Base-by-base conservation (phyloP, 2,113 vertebrate genomes). In the Rhinolophus sinicus region DNA sequence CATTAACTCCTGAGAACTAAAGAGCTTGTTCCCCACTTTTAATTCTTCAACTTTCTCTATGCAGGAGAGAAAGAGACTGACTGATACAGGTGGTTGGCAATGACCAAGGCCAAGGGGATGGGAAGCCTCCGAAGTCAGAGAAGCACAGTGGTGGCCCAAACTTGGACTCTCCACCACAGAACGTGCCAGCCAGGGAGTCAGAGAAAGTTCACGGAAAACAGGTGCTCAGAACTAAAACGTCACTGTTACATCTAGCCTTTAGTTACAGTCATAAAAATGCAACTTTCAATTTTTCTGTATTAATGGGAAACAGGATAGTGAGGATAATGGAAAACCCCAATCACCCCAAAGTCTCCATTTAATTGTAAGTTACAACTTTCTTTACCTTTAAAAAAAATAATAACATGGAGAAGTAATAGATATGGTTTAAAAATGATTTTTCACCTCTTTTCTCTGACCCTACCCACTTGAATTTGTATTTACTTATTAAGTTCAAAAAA, bases 181-280 rank as follows among this genome's bases (percentile, higher is more conserved):
- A 97, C 75, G 65, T 97, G 97, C 93, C 90, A 97, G 50, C 52
- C 87, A 77, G 47, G 65, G 96, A 94, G 95, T 97, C 96, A 97
- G 58, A 96, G 87, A 90, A 84, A 97, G 95, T 95, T 97, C 97
- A 97, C 19, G 54, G 65, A 81, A 92, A 96, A 97, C 96, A 98
- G 97, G 97, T 97, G 96, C 82, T 91, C 87, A 84, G 65, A 80
- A 67, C 93, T 84, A 87, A 92, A 94, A 95, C 94, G 56, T 22
- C 96, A 72, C 92, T 93, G 90, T 72, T 92, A 95, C 88, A 88
- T 52, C 50, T 26, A 93, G 92, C 80, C 96, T 94, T 97, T 93
- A 96, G 93, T 81, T 90, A 97, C 90, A 92, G 92, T 85, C 75
- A 96, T 95, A 94, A 97, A 97, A 95, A 47, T 15, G 33, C 44